Percentiles rank a stretch among this genome's conserved stretches.
phyloP scores from a whole-genome alignment of 2,113 vertebrate species.

The Balaeniceps rex region DNA sequence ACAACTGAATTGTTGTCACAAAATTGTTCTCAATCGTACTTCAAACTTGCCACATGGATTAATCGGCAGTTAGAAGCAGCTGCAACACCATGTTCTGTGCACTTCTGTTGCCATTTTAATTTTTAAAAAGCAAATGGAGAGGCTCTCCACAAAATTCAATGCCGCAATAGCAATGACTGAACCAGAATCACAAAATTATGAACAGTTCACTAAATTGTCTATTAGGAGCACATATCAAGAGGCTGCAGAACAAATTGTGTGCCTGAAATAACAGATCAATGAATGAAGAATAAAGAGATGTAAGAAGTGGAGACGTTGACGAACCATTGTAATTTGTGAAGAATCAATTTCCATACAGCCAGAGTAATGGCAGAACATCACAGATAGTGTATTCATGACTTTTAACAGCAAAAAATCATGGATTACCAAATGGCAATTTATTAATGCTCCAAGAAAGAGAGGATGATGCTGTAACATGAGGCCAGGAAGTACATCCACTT shows the following conservation, averaged over 20 bases:
- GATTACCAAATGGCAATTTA: not conserved
- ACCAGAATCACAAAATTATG: constrained; percentile 37
- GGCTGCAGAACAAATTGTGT: not conserved
- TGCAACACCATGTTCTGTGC: constrained; percentile 16
- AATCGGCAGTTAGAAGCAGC: constrained; percentile 14
- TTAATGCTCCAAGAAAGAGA: not conserved
- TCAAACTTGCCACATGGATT: constrained; percentile 17
- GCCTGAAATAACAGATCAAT: constrained; percentile 37
- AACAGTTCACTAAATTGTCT: constrained; percentile 48
- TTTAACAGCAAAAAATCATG: not conserved
- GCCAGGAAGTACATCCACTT: not conserved
- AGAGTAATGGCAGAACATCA: not conserved
- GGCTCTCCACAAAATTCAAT: constrained; percentile 53
- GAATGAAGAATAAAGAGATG: constrained; percentile 18
- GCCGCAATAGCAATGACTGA: not conserved
- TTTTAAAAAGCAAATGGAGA: constrained; percentile 52
- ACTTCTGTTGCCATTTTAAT: constrained; percentile 53
- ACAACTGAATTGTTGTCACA: not conserved
- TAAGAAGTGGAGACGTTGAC: not conserved
- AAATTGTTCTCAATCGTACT: not conserved
- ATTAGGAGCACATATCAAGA: constrained; percentile 32
- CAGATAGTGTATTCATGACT: not conserved
- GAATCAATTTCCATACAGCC: constrained; percentile 13
- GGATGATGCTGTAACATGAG: not conserved
- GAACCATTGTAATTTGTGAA: constrained; percentile 9